Percentiles rank a stretch among this genome's conserved stretches.
Conservation (phyloP, 2,888 invertebrate genomes). For the Nesidiocoris tenuis region DNA sequence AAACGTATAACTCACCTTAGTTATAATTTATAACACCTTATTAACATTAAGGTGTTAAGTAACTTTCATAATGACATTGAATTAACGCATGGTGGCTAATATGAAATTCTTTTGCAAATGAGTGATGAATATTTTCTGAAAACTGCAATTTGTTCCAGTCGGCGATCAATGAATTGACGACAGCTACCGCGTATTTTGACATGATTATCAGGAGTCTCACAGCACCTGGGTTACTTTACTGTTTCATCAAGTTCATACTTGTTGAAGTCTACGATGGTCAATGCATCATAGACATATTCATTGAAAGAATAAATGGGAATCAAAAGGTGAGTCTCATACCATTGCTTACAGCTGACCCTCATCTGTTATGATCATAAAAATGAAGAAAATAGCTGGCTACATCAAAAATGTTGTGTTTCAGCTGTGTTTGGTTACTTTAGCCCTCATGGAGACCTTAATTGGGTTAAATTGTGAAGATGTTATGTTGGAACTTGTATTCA, state of each 20-base stretch:
- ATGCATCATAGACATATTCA: constrained; percentile 76
- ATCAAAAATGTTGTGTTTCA: constrained; percentile 53
- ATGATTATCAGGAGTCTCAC: constrained; percentile 84
- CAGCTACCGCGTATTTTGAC: constrained; percentile 91
- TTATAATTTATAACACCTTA: no score
- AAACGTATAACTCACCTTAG: no score
- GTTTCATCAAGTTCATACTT: constrained; percentile 81
- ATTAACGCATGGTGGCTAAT: no score
- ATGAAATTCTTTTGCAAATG: no score
- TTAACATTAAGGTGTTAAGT: no score
- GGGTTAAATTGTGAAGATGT: constrained; percentile 94
- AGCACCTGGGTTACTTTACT: constrained; percentile 76
- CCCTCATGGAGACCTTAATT: constrained; percentile 85
- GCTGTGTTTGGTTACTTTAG: constrained; percentile 83
- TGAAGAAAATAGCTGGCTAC: no score
- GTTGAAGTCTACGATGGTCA: constrained; percentile 81
- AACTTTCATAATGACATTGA: no score
- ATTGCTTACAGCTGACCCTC: neutral
- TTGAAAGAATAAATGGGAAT: constrained; percentile 73
- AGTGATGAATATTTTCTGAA: no score
- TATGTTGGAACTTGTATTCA: constrained; percentile 86
- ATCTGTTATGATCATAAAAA: neutral
- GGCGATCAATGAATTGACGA: constrained; percentile 82
- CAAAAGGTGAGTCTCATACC: constrained; percentile 64
- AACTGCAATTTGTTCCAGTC: constrained; percentile 74